Evolutionary conservation across 2,888 invertebrate genomes (phyloP).

Genomic region (Dione juno): DNA sequence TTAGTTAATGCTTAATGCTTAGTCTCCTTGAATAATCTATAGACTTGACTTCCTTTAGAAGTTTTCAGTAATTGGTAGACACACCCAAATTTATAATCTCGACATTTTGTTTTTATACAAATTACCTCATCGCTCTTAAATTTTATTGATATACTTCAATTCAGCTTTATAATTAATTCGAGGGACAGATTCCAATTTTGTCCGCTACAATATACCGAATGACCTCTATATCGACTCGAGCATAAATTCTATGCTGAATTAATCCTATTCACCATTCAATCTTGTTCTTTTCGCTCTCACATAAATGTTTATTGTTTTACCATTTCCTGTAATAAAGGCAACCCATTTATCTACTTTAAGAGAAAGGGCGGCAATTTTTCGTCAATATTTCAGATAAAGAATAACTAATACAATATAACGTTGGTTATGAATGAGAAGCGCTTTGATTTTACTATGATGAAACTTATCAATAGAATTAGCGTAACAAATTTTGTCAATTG

Average conservation of each 20-base stretch:
- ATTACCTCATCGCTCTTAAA: constrained; percentile 1
- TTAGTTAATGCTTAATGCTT: constrained; percentile 51
- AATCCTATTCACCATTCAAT: constrained; percentile 45
- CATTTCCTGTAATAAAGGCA: constrained; percentile 41
- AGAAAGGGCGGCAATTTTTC: constrained; percentile 19
- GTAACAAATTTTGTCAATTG: constrained; percentile 45
- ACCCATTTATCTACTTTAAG: constrained; percentile 30
- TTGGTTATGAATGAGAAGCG: neutral
- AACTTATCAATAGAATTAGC: constrained; percentile 2
- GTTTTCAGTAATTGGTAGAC: neutral
- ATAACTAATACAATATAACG: neutral
- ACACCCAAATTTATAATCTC: neutral
- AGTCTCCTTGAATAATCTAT: constrained; percentile 38
- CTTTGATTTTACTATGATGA: neutral
- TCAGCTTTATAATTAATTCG: constrained; percentile 16
- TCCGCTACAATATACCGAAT: constrained; percentile 28
- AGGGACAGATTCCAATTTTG: constrained; percentile 12
- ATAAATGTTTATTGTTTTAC: constrained; percentile 44
- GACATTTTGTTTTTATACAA: neutral
- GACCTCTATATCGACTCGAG: constrained; percentile 45
- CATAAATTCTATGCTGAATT: constrained; percentile 44
- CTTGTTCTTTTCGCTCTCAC: constrained; percentile 38
- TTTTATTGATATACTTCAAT: neutral
- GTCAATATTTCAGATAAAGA: constrained; percentile 13
- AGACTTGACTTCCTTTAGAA: neutral